Evolutionary conservation across 2,797 vertebrate species (phyloP), one percentile per base, ranked within the genome.

Genomic region (Odontamblyopus rebecca): DNA sequence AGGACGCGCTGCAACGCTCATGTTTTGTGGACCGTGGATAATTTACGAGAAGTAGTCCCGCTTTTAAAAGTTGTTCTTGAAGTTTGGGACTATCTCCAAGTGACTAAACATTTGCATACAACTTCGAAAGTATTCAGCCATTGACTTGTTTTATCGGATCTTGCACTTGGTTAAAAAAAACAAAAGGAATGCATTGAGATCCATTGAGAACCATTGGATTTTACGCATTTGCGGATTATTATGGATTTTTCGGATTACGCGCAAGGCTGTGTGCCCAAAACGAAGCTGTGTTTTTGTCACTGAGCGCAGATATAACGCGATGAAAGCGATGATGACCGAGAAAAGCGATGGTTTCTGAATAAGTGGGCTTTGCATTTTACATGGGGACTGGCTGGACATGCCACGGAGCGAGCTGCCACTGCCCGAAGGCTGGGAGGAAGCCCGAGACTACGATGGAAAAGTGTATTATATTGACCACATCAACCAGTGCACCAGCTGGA

Each of bases 401-500:
- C 96, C 96, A 88, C 95, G 96, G 93, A 96, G 95, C 93, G 96
- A 97, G 94, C 92, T 98, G 94, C 97, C 97, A 90, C 93, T 98
- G 93, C 97, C 97, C 80, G 94, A 96, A 86, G 97, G 97, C 89
- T 98, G 97, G 97, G 97, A 98, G 92, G 95, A 97, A 93, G 95
- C 97, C 89, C 94, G 93, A 84, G 97, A 98, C 94, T 97, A 95
- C 91, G 97, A 98, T 89, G 97, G 97, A 76, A 98, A 97, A 89
- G 93, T 96, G 82, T 98, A 98, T 68, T 98, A 96, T 92, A 96
- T 98, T 84, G 96, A 98, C 88, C 97, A 98, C 92, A 91, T 94
- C 78, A 94, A 92, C 91, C 95, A 96, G 75, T 93, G 90, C 89
- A 98, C 97, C 79, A 98, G 97, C 93, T 98, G 97, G 97, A 95